A percentile compares a stretch with the other conserved stretches of the same genome.
phyloP scores from a whole-genome alignment of 2,113 vertebrate genomes.

The Prolemur simus region DNA sequence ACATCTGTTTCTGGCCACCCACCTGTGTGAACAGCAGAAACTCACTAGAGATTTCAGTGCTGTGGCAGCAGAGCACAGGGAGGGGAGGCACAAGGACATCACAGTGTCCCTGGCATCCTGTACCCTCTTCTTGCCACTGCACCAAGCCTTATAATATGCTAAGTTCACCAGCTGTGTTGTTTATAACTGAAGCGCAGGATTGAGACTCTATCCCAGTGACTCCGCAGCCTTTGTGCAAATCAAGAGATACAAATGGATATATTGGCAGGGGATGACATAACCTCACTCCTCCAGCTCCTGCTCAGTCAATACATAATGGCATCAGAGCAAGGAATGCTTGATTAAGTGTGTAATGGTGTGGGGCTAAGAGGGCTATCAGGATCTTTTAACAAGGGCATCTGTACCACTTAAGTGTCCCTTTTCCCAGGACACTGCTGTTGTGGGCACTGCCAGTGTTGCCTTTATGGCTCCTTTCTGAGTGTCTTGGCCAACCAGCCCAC shows the following conservation, averaged over 20 bases:
- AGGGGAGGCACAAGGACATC: not conserved
- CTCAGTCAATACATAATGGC: not conserved
- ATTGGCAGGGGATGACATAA: not conserved
- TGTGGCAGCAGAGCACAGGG: not conserved
- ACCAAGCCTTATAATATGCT: not conserved
- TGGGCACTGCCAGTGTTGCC: not conserved
- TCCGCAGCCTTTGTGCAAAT: constrained; percentile 17
- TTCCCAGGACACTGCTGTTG: not conserved
- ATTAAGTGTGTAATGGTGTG: not conserved
- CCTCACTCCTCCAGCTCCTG: not conserved
- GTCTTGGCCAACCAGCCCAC: not conserved
- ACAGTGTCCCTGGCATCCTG: not conserved
- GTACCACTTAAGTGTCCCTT: not conserved
- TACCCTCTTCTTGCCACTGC: not conserved
- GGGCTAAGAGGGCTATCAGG: not conserved
- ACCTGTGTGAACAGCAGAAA: not conserved
- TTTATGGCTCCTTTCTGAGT: not conserved
- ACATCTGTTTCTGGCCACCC: not conserved
- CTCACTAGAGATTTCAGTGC: not conserved
- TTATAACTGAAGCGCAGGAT: not conserved
- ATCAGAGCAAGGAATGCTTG: not conserved
- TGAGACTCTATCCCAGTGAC: not conserved
- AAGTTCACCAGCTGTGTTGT: not conserved
- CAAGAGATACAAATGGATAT: not conserved
- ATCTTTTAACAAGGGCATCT: constrained; percentile 30